phyloP scores from a whole-genome alignment of 2,888 invertebrate genomes.

The Sesia apiformis region DNA sequence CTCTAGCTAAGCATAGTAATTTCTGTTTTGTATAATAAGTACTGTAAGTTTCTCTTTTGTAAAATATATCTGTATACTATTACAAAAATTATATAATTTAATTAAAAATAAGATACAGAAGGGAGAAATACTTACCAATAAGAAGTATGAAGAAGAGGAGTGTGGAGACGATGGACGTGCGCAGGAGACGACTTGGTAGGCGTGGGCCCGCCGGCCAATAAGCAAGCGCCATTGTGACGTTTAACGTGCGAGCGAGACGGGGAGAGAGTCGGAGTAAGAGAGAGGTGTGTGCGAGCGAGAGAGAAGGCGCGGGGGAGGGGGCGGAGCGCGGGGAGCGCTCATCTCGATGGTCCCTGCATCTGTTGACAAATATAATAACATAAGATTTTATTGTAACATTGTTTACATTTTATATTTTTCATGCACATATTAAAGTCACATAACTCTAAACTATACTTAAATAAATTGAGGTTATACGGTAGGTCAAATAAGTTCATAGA shows the following conservation, averaged over 20 bases:
- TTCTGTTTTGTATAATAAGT: no score
- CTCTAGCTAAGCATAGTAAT: no score
- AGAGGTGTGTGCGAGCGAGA: conserved; percentile 1
- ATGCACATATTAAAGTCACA: no score
- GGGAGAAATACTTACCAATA: background rate
- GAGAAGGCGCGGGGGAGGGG: conserved; percentile 1
- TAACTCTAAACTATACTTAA: no score
- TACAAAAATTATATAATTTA: no score
- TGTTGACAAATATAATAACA: background rate
- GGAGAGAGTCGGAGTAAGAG: background rate
- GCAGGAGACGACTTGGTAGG: background rate
- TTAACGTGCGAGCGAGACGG: background rate
- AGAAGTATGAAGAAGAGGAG: background rate
- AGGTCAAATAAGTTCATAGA: no score
- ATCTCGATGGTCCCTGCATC: background rate
- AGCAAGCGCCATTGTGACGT: background rate
- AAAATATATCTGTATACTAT: no score
- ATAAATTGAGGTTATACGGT: no score
- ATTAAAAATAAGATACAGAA: no score
- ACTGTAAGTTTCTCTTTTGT: no score
- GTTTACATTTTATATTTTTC: background rate
- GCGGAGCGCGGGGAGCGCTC: background rate
- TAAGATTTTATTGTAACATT: background rate
- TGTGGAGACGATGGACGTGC: background rate
- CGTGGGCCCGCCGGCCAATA: background rate